Conservation (phyloP, 2,888 invertebrate species). For the Brachypalpus laphriformis region DNA sequence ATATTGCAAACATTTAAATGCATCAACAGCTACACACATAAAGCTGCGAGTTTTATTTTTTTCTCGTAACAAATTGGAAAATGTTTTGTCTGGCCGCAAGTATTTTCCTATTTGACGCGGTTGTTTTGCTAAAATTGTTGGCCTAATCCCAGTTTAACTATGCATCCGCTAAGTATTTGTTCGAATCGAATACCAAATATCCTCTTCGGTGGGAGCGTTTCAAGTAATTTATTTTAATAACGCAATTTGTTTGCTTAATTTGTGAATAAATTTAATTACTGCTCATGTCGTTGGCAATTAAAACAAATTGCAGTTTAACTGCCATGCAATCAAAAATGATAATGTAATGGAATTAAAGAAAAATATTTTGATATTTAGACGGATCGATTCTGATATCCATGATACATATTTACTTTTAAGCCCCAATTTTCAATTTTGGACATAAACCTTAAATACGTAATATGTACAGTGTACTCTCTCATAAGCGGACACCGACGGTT, state of each 20-base stretch:
- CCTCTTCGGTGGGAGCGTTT: not conserved
- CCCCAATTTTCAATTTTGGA: too few relatives aligned
- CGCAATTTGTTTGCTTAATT: constrained; percentile 53
- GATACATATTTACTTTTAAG: too few relatives aligned
- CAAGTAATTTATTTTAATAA: constrained; percentile 57
- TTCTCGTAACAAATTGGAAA: constrained; percentile 45
- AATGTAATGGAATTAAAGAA: not conserved
- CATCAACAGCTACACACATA: not conserved
- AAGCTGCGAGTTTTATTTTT: constrained; percentile 6
- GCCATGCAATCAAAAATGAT: constrained; percentile 10
- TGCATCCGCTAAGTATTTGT: not conserved
- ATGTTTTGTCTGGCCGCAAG: constrained; percentile 61
- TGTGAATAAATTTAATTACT: constrained; percentile 54
- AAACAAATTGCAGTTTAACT: constrained; percentile 24
- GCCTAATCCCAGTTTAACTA: constrained; percentile 51
- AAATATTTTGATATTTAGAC: too few relatives aligned
- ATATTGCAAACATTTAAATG: constrained; percentile 17
- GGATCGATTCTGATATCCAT: too few relatives aligned
- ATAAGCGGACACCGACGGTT: too few relatives aligned
- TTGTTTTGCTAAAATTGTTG: constrained; percentile 50
- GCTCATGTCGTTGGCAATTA: constrained; percentile 29
- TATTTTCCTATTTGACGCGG: constrained; percentile 60
- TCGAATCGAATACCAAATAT: constrained; percentile 36
- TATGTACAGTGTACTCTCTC: too few relatives aligned
- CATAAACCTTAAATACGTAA: too few relatives aligned